phyloP scores from a whole-genome alignment of 2,113 vertebrate genomes.

The Hippocampus guttulatus region DNA sequence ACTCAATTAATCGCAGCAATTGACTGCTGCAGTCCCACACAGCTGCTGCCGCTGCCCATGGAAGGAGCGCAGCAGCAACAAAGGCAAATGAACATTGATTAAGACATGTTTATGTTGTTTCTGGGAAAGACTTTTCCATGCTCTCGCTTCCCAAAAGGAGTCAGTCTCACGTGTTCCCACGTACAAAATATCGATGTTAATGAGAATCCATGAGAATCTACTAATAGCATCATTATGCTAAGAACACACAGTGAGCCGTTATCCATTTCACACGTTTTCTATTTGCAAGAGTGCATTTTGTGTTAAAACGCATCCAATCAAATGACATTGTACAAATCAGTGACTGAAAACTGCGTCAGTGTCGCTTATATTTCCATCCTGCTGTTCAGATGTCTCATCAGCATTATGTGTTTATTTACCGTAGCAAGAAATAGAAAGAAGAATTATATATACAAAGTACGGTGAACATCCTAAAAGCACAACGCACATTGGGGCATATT shows the following conservation, averaged over 20 bases:
- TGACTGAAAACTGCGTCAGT: background rate
- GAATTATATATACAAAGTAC: too few species aligned
- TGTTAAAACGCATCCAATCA: background rate
- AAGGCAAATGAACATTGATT: slow-evolving; percentile 35
- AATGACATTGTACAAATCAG: background rate
- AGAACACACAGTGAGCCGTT: background rate
- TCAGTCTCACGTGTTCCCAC: background rate
- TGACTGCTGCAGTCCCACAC: slow-evolving; percentile 37
- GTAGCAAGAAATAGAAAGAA: background rate
- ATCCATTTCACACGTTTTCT: slow-evolving; percentile 5
- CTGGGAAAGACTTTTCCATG: slow-evolving; percentile 1
- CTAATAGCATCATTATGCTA: slow-evolving; percentile 1
- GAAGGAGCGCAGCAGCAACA: background rate
- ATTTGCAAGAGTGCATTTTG: background rate
- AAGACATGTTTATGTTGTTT: background rate
- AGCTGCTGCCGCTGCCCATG: slow-evolving; percentile 39
- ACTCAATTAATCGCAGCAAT: slow-evolving; percentile 64
- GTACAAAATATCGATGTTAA: slow-evolving; percentile 4
- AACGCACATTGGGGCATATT: too few species aligned
- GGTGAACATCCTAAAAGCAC: too few species aligned
- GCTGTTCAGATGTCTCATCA: background rate
- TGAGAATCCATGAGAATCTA: background rate
- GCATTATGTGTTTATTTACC: background rate
- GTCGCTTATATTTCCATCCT: background rate
- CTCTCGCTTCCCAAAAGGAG: background rate